Percentiles rank a stretch among this genome's conserved stretches.
These are phyloP conservation scores for Agrochola circellaris DNA, from an alignment of 2,888 invertebrate species.

Conservation along the genomic window DNA sequence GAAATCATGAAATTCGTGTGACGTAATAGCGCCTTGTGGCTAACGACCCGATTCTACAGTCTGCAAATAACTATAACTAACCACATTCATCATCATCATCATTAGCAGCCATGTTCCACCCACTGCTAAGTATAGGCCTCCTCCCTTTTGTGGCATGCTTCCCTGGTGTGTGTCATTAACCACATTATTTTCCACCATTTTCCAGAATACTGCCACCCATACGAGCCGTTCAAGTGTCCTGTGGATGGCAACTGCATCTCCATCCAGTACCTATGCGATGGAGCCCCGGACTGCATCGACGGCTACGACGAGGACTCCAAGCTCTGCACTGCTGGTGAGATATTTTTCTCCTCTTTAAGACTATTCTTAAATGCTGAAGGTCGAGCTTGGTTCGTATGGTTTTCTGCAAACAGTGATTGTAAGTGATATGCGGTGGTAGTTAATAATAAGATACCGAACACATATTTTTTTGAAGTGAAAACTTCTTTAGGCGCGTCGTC, in stretches of 20 bases:
- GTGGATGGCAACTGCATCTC: constrained; percentile 98
- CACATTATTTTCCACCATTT: constrained; percentile 29
- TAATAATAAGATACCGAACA: neutral
- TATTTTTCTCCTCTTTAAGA: neutral
- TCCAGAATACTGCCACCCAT: constrained; percentile 95
- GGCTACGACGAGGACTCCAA: constrained; percentile 98
- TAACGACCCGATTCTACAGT: neutral
- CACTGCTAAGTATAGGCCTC: too few species aligned
- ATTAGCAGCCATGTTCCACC: too few species aligned
- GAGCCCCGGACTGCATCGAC: constrained; percentile 97
- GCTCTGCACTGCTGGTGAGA: constrained; percentile 97
- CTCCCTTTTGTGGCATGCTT: too few species aligned
- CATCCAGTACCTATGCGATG: constrained; percentile 98
- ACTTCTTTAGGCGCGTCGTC: too few species aligned
- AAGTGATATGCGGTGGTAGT: neutral
- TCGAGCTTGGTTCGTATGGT: neutral
- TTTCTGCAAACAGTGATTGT: neutral
- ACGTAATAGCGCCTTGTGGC: neutral
- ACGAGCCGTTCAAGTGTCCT: constrained; percentile 99
- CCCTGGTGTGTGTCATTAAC: neutral
- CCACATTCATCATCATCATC: too few species aligned
- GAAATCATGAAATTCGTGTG: neutral
- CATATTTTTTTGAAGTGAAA: neutral
- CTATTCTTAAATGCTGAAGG: too few species aligned
- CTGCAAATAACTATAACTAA: neutral